Evolutionary conservation across 2,113 vertebrate species (phyloP), one percentile per base, ranked within the genome.

Genomic region (Meles meles): DNA sequence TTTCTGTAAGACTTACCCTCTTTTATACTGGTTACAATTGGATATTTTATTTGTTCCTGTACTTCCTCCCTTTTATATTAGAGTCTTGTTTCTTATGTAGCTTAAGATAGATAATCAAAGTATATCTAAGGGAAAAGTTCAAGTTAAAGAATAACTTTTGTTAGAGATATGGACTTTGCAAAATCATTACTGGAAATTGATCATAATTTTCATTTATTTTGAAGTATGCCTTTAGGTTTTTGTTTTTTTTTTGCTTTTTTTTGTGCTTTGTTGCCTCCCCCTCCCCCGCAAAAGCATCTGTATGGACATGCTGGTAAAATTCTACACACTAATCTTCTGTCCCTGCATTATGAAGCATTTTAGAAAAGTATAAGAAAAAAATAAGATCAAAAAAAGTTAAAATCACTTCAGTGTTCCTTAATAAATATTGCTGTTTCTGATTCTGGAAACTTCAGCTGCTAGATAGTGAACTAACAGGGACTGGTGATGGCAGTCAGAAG

Each of bases 181-280:
- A 91, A 90, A 83, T 96, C 17, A 57, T 94, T 72, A 25, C 5
- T 93, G 21, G 44, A 44, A 57, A 27, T 39, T 93, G 39, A 25
- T 63, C 9, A 59, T 71, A 34, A 80, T 57, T 96, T 94, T 90
- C 44, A 94, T 90, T 74, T 87, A 92, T 83, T 94, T 95, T 94
- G 13, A 90, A 80, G 2, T 29, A 74, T 57, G 15, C 2, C 8
- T 96, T 87, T 44, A 87, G 2, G 2, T 63, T n/a, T 61, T 55
- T 86, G 25, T 7, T 44, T 13, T 20, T 20, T 37, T 77, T 1
- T 59, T 71, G 17, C 37, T 17, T 17, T 67, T 55, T 61, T 27
- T 11, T 14, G 49, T 49, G 49, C 14, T 49, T 49, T 49, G 49
- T 49, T 49, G 49, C 13, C 21, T 57, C 8, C 2, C 17, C 7